Evolutionary conservation across 2,797 vertebrate species (phyloP).

Genomic region (Enteromius paludinosus): DNA sequence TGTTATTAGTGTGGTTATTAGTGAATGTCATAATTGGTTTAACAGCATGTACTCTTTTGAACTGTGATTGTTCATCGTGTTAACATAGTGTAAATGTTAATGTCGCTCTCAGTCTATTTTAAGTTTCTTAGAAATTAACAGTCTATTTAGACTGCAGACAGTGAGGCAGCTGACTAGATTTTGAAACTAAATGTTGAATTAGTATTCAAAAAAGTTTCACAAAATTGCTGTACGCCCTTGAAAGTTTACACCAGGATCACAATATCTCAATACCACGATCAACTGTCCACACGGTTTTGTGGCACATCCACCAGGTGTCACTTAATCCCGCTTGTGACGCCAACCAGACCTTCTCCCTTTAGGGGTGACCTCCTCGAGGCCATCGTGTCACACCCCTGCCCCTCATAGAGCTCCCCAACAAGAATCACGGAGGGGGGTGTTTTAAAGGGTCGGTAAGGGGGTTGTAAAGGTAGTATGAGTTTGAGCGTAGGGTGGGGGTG

Average conservation of each 20-base stretch:
- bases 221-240: neutral
- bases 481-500: slow-evolving; percentile 71
- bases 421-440: slow-evolving; percentile 62
- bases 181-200: neutral
- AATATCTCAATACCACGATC: neutral
- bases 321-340: slow-evolving; percentile 35
- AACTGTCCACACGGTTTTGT: neutral
- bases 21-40: neutral
- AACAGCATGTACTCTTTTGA: neutral
- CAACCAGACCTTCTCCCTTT: slow-evolving; percentile 56
- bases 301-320: slow-evolving; percentile 27
- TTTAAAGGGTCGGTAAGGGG: slow-evolving; percentile 73
- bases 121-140: neutral
- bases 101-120: neutral
- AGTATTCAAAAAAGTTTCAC: neutral
- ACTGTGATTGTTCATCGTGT: slow-evolving; percentile 4
- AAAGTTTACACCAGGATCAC: neutral
- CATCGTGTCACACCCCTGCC: slow-evolving; percentile 69
- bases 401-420: slow-evolving; percentile 71
- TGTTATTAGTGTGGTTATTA: neutral
- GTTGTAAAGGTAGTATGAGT: slow-evolving; percentile 72
- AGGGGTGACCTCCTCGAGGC: slow-evolving; percentile 71
- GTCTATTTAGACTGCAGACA: neutral
- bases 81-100: neutral
- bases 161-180: neutral